A percentile compares a stretch with the other conserved stretches of the same genome.
Conservation (phyloP, 2,113 vertebrate species). For the Colistium nudipinnis region DNA sequence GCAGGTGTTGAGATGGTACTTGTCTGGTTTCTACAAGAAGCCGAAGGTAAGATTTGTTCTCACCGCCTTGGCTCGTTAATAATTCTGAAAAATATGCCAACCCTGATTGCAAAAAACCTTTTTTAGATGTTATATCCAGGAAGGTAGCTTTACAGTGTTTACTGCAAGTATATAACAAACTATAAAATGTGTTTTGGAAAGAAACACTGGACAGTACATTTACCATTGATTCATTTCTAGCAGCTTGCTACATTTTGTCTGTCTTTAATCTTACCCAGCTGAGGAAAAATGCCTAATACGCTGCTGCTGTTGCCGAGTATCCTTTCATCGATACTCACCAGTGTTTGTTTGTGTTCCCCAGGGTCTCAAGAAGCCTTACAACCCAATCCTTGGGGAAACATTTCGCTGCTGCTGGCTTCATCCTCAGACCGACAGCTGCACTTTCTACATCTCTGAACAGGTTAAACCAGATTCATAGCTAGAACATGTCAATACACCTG, state of each 20-base stretch:
- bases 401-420: conserved; percentile 98
- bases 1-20: conserved; percentile 91
- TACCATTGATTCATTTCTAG: neutral
- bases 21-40: conserved; percentile 97
- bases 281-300: no score
- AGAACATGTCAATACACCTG: neutral
- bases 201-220: no score
- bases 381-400: conserved; percentile 94
- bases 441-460: conserved; percentile 97
- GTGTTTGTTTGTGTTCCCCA: conserved; percentile 57
- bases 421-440: conserved; percentile 92
- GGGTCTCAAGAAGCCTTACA: conserved; percentile 99
- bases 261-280: neutral
- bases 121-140: no score
- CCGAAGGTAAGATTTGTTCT: conserved; percentile 86
- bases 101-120: accelerated
- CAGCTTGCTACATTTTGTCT: no score
- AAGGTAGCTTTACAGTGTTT: neutral
- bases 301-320: neutral
- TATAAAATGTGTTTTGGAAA: no score
- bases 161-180: no score
- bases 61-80: neutral
- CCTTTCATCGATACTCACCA: neutral
- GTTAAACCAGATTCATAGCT: conserved; percentile 66
- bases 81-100: neutral